These are phyloP conservation scores for Acipenser ruthenus DNA, from an alignment of 2,797 vertebrate species.

Conservation along the genomic window DNA sequence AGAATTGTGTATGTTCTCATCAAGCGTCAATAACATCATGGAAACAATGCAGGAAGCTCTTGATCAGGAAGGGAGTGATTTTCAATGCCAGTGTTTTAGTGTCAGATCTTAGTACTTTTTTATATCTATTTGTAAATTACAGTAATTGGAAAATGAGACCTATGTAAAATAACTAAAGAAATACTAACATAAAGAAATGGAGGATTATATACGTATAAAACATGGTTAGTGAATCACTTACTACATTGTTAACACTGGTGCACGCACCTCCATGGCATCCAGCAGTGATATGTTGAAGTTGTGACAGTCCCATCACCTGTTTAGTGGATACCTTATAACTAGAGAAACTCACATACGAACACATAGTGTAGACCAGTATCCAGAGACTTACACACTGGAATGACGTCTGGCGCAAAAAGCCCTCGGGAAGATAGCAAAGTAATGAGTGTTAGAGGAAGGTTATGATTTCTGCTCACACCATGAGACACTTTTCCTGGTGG, in stretches of 20 bases:
- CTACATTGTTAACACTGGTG: conserved; percentile 2
- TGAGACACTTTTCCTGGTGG: conserved; percentile 24
- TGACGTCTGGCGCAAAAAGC: conserved; percentile 32
- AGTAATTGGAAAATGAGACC: too few species aligned
- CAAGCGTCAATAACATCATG: too few species aligned
- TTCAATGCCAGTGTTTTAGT: too few species aligned
- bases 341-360: conserved; percentile 13
- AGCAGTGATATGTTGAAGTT: conserved; percentile 2
- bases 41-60: too few species aligned
- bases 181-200: too few species aligned
- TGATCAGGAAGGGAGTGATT: too few species aligned
- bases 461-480: conserved; percentile 33
- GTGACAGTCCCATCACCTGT: conserved; percentile 22
- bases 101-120: too few species aligned
- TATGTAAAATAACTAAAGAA: too few species aligned
- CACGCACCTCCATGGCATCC: conserved; percentile 2
- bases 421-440: conserved; percentile 34
- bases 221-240: too few species aligned
- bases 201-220: too few species aligned
- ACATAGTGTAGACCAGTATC: conserved; percentile 10
- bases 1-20: too few species aligned
- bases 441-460: conserved; percentile 44
- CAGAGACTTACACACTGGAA: conserved; percentile 22
- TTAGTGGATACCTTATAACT: conserved; percentile 17
- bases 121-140: too few species aligned